Evolutionary conservation across 2,888 invertebrate genomes (phyloP), one percentile per base, ranked within the genome.

Genomic region (Cotesia congregata): DNA sequence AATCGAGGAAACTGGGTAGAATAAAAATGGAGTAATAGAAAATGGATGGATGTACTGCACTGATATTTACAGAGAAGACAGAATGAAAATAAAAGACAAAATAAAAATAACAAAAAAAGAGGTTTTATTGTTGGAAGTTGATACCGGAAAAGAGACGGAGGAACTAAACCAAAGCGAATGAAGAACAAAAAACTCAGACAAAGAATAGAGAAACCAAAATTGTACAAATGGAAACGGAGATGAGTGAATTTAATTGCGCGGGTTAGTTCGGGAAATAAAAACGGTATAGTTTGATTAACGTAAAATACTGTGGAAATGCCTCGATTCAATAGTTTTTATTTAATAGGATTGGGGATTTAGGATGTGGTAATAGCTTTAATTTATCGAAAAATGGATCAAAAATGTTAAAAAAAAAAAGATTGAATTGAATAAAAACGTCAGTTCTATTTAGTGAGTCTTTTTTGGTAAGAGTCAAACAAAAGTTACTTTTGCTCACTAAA

Each of bases 111-210:
- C 30, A 62, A 41, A 64, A 72, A 41, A 64, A 41, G 41, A 6
- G 20, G 65, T 40, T 73, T 73, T 65, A 73, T 65, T 65, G 65
- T 64, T 65, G 64, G 59, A 65, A 67, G 30, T 65, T 73, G 72
- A 73, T 73, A 73, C 30, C 50, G 15, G 12, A 39, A 64, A 39
- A 39, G 72, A 72, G n/a, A 72, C 9, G 12, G 15, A 73, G 41
- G 59, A 73, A 17, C 41, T 39, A 64, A 62, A 64, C 17, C 5
- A n/a, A 62, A 62, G 15, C 7, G 15, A 20, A 17, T 17, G 17
- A 0, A 5, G 20, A 62, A 64, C 15, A 65, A 50, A 65, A 67
- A 59, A 50, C 9, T 17, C 62, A 64, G 38, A 20, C 9, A 65
- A 73, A 65, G 17, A 73, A 73, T 65, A 41, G 20, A 30, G n/a